Evolutionary conservation across 2,113 vertebrate genomes (phyloP), one percentile per base, ranked within the genome.

Genomic region (Neotragus moschatus): DNA sequence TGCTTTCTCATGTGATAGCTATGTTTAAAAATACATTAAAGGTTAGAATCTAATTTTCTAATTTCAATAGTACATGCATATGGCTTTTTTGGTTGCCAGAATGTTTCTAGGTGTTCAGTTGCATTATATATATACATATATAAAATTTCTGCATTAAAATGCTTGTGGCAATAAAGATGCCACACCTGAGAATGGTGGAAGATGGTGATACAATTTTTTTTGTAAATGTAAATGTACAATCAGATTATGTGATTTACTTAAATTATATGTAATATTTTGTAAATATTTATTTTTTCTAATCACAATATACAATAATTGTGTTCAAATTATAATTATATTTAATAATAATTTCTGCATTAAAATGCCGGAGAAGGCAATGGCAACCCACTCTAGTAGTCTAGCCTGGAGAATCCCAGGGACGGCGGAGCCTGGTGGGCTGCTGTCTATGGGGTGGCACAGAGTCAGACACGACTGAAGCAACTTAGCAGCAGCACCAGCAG

Each of bases 11-110:
- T 91, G 51, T 97, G 82, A 75, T 95, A 89, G 73, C 47, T 91
- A 84, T 89, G 23, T 63, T 96, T 91, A 84, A 95, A 98, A 94
- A 88, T 91, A 75, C 58, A 97, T 75, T 93, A 73, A 28, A 98
- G 39, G 39, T 95, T 97, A 97, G 96, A 97, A 61, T 91, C n/a
- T 81, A 87, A 93, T 94, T 97, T 96, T 79, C 39, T 79, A 39
- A 88, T 93, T 96, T 88, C 28, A 91, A 5, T 82, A 97, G 45
- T 75, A 84, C 7, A 55, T 84, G 13, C 14, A 53, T 80, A 53
- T 89, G 87, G 11, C 4, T 45, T 36, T 86, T 96, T 45, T 84
- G 17, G 28, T 30, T 80, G 13, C 47, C 45, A 53, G 56, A 87
- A 90, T 85, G 36, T 94, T 77, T 53, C 7, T 45, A 56, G 23